Base-by-base conservation (phyloP, 1,140 invertebrate species). In the Drosophila gunungcola region DNA sequence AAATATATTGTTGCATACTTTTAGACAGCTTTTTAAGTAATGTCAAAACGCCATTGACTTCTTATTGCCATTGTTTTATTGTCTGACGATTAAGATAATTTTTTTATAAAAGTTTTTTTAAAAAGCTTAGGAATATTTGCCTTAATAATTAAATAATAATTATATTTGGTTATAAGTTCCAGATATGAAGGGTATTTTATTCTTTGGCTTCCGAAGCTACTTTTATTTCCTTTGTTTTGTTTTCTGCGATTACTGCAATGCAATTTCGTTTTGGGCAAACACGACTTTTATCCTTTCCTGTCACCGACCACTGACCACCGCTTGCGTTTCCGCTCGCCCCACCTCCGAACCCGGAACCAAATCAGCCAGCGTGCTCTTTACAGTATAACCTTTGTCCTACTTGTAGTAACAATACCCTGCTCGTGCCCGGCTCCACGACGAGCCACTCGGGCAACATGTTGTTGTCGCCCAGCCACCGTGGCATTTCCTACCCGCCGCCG, bases 401-500 rank as follows among this genome's bases (percentile, higher is more conserved):
- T 92, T 92, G 88, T 86, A 93, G 93, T 89, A 93, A 93, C 83
- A 93, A 94, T 82, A 94, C 93, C 46, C 84, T 94, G 43, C 92
- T 93, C 55, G 94, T 94, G 76, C 93, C 94, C 32, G 92, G 91
- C 64, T 92, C 92, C 60, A 91, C 91, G 36, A 93, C 93, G 72
- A 93, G 93, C 76, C 91, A 93, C 85, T 92, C 92, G 70, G 92
- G 92, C 54, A 92, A 92, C 63, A 92, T 93, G 77, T 82, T 94
- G 63, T 80, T 94, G 77, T 94, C 93, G 78, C 93, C 93, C 41
- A 93, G 93, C 64, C 94, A 94, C 67, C 91, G 95, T 89, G 96
- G 96, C 64, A 95, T 96, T 74, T 96, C 95, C 16, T 96, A 96
- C 92, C 96, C 96, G 63, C 96, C 96, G 29, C 96, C 95, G 36